Conservation (phyloP, 2,797 vertebrate genomes). For the Enteromius treurensis region DNA sequence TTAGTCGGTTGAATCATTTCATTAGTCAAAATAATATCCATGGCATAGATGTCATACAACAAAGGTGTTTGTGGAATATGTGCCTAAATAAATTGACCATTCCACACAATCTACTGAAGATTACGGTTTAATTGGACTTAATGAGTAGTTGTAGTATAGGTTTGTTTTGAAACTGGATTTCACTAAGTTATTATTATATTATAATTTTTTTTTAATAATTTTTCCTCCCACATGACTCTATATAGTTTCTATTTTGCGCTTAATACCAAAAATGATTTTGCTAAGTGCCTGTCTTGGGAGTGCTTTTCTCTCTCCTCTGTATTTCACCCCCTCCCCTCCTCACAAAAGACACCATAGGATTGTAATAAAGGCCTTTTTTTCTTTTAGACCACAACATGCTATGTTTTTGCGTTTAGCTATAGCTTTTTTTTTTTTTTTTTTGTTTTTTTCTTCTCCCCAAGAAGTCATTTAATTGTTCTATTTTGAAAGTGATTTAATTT, state of each 20-base stretch:
- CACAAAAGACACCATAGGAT: constrained; percentile 61
- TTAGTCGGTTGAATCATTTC: not conserved
- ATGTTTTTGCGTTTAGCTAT: constrained; percentile 56
- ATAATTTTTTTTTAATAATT: constrained; percentile 48
- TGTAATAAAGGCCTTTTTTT: constrained; percentile 66
- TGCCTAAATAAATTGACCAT: constrained; percentile 26
- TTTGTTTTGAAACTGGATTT: constrained; percentile 56
- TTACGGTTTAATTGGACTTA: constrained; percentile 9
- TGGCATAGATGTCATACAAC: constrained; percentile 24
- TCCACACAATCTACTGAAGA: constrained; percentile 42
- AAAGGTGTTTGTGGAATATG: constrained; percentile 12
- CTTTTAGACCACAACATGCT: constrained; percentile 55
- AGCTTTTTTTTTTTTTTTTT: constrained; percentile 30
- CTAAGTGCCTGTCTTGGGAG: constrained; percentile 76
- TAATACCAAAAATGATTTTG: constrained; percentile 66
- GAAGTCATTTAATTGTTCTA: not conserved
- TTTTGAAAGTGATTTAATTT: constrained; percentile 42
- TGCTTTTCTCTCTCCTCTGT: constrained; percentile 53
- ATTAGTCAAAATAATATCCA: constrained; percentile 8
- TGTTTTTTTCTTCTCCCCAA: no score
- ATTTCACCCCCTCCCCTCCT: not conserved
- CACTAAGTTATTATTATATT: constrained; percentile 47
- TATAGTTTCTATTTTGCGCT: constrained; percentile 59
- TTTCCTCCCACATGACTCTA: constrained; percentile 33
- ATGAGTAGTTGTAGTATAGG: constrained; percentile 38